Evolutionary conservation across 2,888 invertebrate species (phyloP).

Genomic region (Hyles lineata): DNA sequence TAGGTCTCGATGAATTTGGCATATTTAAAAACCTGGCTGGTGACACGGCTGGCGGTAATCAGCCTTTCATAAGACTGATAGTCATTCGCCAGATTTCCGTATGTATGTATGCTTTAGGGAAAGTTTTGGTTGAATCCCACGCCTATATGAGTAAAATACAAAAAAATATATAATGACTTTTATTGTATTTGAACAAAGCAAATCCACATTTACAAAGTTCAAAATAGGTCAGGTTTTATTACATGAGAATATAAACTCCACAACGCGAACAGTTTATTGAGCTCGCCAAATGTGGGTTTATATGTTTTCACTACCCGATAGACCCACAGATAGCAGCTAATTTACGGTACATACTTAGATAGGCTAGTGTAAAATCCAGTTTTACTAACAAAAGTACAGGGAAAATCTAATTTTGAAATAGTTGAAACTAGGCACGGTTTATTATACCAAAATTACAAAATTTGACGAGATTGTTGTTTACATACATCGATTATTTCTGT

Average conservation of each 20-base stretch:
- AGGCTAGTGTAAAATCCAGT: neutral
- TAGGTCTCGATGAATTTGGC: no score
- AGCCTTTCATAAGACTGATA: no score
- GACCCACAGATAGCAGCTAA: neutral
- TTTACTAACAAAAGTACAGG: neutral
- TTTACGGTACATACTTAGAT: neutral
- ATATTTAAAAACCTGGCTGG: no score
- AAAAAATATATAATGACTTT: neutral
- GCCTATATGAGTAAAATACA: neutral
- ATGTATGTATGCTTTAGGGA: no score
- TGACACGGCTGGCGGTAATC: no score
- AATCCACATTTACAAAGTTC: neutral
- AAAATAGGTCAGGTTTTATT: constrained; percentile 1
- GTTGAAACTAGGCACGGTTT: no score
- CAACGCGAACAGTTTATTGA: neutral
- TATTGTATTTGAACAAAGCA: no score
- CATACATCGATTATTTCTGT: no score
- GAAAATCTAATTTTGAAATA: neutral
- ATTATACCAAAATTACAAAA: no score
- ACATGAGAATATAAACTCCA: neutral
- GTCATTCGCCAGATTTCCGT: no score
- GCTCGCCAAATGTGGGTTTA: neutral
- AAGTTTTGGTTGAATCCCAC: no score
- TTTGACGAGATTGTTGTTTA: no score
- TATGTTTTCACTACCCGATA: neutral